Evolutionary conservation across 2,888 invertebrate species (phyloP).

Genomic region (Tineola bisselliella): DNA sequence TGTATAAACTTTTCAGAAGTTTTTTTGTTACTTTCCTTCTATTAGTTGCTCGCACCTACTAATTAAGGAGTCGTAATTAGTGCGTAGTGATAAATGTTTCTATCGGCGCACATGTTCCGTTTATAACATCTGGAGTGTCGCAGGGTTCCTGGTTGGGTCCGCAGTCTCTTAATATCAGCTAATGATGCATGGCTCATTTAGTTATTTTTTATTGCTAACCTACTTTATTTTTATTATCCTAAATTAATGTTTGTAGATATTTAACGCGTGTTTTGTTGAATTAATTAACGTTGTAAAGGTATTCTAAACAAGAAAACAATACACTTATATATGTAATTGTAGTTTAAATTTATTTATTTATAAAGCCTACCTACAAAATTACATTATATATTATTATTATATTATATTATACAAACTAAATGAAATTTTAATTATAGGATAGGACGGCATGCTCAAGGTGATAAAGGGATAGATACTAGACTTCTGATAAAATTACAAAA

Average conservation of each 20-base stretch:
- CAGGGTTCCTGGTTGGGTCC: conserved; percentile 1
- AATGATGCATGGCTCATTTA: conserved; percentile 1
- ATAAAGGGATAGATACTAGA: too few relatives aligned
- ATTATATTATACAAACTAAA: too few relatives aligned
- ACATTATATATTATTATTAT: too few relatives aligned
- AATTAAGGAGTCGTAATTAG: conserved; percentile 13
- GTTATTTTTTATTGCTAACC: background rate
- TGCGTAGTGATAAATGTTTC: conserved; percentile 9
- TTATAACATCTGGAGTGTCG: conserved; percentile 9
- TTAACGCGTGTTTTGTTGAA: background rate
- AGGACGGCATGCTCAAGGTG: too few relatives aligned
- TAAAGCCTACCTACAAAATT: too few relatives aligned
- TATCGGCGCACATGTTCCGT: conserved; percentile 3
- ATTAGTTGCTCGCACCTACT: conserved; percentile 10
- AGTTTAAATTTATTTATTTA: too few relatives aligned
- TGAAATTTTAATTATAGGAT: too few relatives aligned
- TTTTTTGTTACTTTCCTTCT: conserved; percentile 5
- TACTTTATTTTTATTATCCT: background rate
- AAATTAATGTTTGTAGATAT: background rate
- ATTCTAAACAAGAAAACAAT: background rate
- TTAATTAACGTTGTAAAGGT: background rate
- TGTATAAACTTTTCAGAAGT: conserved; percentile 9
- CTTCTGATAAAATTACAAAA: too few relatives aligned
- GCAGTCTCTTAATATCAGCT: conserved; percentile 3
- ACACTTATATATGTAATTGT: background rate